phyloP scores from a whole-genome alignment of 2,888 invertebrate genomes.

The Cosmorhoe ocellata region DNA sequence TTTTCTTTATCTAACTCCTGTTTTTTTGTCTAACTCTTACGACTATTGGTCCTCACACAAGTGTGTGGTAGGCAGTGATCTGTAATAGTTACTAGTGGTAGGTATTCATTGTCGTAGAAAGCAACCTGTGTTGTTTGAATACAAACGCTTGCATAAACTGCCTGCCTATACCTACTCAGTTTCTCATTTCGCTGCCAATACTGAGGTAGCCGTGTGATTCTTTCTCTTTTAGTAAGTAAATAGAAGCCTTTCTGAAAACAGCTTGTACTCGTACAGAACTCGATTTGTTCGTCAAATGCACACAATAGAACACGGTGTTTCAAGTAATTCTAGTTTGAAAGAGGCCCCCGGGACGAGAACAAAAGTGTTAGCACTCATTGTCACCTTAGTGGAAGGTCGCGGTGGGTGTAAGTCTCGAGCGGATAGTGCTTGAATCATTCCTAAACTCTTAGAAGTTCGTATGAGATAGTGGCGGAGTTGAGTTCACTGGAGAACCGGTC shows the following conservation, averaged over 20 bases:
- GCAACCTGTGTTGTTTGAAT: background rate
- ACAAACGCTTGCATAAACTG: background rate
- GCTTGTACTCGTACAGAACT: constrained; percentile 17
- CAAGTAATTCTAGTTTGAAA: constrained; percentile 62
- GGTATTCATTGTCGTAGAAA: background rate
- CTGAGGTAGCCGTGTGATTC: background rate
- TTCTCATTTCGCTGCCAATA: constrained; percentile 1
- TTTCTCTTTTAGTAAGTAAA: constrained; percentile 1
- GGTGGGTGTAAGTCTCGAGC: constrained; percentile 29
- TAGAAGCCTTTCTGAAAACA: background rate
- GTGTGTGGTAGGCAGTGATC: too few relatives aligned
- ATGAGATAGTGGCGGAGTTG: background rate
- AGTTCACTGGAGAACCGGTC: too few relatives aligned
- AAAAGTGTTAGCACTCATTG: constrained; percentile 69
- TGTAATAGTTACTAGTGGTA: too few relatives aligned
- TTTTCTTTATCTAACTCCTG: too few relatives aligned
- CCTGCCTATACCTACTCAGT: background rate
- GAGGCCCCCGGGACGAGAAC: constrained; percentile 62
- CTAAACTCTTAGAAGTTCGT: background rate
- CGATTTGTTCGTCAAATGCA: constrained; percentile 21
- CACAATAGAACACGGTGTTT: constrained; percentile 52
- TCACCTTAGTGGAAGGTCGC: constrained; percentile 61
- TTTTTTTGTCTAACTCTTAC: too few relatives aligned
- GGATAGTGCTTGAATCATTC: background rate
- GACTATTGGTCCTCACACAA: too few relatives aligned